Conservation (phyloP, 37 sponge, comb jelly and placozoan species). For the Geodia barretti region DNA sequence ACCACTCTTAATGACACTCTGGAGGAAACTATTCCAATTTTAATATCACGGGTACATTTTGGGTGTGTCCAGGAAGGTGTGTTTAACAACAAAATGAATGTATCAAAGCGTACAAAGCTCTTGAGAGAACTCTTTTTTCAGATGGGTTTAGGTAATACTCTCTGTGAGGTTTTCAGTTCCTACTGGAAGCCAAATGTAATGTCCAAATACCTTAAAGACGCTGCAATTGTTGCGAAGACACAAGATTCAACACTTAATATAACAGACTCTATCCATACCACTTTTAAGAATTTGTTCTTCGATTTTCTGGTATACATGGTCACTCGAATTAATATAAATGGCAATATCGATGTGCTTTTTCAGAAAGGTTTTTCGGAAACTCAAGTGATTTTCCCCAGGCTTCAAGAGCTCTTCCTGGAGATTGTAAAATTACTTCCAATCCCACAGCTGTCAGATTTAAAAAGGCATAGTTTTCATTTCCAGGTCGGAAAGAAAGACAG, state of each 20-base stretch:
- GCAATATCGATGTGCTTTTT: slow-evolving; percentile 74
- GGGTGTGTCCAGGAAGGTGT: slow-evolving; percentile 10
- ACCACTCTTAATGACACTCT: slow-evolving; percentile 31
- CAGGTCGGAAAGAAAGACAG: neutral
- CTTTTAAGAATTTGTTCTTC: slow-evolving; percentile 74
- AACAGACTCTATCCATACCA: slow-evolving; percentile 69
- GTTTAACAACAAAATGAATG: slow-evolving; percentile 47
- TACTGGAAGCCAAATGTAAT: slow-evolving; percentile 83
- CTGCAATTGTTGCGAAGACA: slow-evolving; percentile 49
- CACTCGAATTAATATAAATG: slow-evolving; percentile 65
- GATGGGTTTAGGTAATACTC: slow-evolving; percentile 57
- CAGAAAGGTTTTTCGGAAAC: slow-evolving; percentile 20
- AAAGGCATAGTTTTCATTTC: slow-evolving; percentile 39
- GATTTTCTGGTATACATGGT: slow-evolving; percentile 86
- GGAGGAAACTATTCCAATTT: slow-evolving; percentile 48
- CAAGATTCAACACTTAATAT: slow-evolving; percentile 71
- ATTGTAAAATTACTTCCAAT: slow-evolving; percentile 43
- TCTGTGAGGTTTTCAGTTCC: slow-evolving; percentile 63
- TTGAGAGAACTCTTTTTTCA: slow-evolving; percentile 44
- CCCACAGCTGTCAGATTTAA: slow-evolving; percentile 69
- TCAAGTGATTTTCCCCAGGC: no score
- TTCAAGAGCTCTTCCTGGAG: slow-evolving; percentile 52
- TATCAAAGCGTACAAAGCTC: slow-evolving; percentile 11
- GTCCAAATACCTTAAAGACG: slow-evolving; percentile 71
- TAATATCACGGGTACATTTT: slow-evolving; percentile 57